Evolutionary conservation across 92 coral and sea anemone genomes (phyloP).

Genomic region (Phenganax subtilis): DNA sequence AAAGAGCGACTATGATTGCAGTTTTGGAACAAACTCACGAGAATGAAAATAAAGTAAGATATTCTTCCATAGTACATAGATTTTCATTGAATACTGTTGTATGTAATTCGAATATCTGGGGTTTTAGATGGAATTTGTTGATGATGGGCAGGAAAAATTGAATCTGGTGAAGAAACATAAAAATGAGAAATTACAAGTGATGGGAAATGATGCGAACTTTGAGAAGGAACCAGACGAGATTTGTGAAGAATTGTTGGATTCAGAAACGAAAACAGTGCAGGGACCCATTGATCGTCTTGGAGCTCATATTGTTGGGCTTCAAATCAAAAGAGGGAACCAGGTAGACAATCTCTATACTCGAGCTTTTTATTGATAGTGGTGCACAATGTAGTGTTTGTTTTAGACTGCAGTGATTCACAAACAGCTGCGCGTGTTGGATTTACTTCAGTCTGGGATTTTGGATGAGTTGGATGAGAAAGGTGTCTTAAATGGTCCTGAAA

Average conservation of each 20-base stretch:
- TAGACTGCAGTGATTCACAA: constrained; percentile 79
- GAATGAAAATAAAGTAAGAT: constrained; percentile 65
- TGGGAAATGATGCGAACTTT: constrained; percentile 55
- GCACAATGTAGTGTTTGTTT: not conserved
- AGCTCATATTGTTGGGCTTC: constrained; percentile 77
- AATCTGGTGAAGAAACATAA: constrained; percentile 87
- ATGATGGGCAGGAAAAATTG: constrained; percentile 69
- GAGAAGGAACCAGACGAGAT: constrained; percentile 85
- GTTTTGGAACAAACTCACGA: constrained; percentile 65
- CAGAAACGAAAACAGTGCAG: constrained; percentile 65
- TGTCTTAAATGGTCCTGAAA: constrained; percentile 74
- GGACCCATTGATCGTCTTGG: constrained; percentile 88
- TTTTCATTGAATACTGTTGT: no score
- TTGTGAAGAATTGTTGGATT: constrained; percentile 80
- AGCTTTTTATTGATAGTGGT: not conserved
- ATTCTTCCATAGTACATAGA: not conserved
- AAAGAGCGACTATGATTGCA: constrained; percentile 65
- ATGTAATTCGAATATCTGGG: constrained; percentile 7
- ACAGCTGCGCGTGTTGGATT: constrained; percentile 81
- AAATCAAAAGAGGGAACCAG: constrained; percentile 96
- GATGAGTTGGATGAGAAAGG: constrained; percentile 93
- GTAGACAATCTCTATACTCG: constrained; percentile 32
- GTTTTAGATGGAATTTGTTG: constrained; percentile 25
- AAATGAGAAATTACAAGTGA: constrained; percentile 61
- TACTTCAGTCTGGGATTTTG: constrained; percentile 76